These are phyloP conservation scores for Eupsilia transversa DNA, from an alignment of 2,888 invertebrate species.

Conservation along the genomic window DNA sequence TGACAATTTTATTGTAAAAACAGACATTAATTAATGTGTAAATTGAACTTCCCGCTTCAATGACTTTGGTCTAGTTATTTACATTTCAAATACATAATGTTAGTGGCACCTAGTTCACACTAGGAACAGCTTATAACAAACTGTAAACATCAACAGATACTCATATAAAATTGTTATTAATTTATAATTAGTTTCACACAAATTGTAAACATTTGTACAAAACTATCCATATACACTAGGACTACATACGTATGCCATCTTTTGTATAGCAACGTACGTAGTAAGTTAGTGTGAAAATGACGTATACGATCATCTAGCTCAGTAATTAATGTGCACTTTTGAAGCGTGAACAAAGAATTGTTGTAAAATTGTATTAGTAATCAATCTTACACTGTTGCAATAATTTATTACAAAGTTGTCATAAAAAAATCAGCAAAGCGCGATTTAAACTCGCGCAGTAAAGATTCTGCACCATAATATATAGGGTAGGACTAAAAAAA, in stretches of 20 bases:
- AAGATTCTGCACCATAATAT: background rate
- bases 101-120: background rate
- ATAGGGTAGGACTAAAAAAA: conserved; percentile 7
- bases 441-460: background rate
- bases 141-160: background rate
- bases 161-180: background rate
- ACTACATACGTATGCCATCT: background rate
- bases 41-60: conserved; percentile 44
- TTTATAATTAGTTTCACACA: background rate
- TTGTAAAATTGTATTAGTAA: background rate
- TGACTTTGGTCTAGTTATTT: conserved; percentile 16
- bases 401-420: background rate
- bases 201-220: background rate
- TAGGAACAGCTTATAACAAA: background rate
- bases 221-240: background rate
- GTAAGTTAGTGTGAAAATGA: background rate
- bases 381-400: background rate
- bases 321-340: conserved; percentile 1
- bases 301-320: background rate
- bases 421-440: background rate
- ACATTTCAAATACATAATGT: background rate
- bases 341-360: background rate
- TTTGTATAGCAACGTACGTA: background rate
- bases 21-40: conserved; percentile 21
- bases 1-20: background rate